Conservation (phyloP, 2,888 invertebrate genomes). For the Netelia virgata region DNA sequence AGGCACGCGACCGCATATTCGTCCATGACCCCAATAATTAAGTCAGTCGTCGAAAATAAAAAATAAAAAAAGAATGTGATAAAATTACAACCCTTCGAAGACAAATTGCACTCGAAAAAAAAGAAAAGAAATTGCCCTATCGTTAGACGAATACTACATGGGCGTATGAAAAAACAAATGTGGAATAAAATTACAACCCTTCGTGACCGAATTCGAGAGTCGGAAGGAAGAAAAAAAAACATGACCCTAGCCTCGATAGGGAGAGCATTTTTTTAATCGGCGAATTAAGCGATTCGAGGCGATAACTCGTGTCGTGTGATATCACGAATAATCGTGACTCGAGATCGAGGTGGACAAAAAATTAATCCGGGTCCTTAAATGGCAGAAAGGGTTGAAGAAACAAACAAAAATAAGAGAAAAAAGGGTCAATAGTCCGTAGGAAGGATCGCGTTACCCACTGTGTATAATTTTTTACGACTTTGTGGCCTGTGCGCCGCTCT, state of each 20-base stretch:
- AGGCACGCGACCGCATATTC: constrained; percentile 44
- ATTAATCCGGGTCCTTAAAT: background rate
- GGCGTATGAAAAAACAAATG: background rate
- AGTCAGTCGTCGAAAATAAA: constrained; percentile 9
- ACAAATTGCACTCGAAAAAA: background rate
- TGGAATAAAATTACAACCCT: background rate
- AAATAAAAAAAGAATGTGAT: background rate
- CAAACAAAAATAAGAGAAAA: no score
- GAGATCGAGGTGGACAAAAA: background rate
- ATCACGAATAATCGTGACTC: background rate
- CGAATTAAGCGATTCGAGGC: background rate
- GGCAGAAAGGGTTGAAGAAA: background rate
- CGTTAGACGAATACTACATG: background rate
- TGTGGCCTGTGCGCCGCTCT: background rate
- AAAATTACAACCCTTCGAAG: background rate
- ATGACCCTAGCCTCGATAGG: background rate
- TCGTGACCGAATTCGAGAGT: background rate
- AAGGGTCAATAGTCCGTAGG: background rate
- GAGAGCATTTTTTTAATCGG: background rate
- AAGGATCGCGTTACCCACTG: constrained; percentile 15
- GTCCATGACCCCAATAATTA: constrained; percentile 44
- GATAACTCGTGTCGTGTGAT: background rate
- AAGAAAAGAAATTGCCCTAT: background rate
- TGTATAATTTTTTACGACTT: constrained; percentile 44
- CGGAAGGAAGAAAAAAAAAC: background rate